Percentiles rank a stretch among this genome's conserved stretches.
Conservation (phyloP, 2,888 invertebrate species). For the Beris morrisii region DNA sequence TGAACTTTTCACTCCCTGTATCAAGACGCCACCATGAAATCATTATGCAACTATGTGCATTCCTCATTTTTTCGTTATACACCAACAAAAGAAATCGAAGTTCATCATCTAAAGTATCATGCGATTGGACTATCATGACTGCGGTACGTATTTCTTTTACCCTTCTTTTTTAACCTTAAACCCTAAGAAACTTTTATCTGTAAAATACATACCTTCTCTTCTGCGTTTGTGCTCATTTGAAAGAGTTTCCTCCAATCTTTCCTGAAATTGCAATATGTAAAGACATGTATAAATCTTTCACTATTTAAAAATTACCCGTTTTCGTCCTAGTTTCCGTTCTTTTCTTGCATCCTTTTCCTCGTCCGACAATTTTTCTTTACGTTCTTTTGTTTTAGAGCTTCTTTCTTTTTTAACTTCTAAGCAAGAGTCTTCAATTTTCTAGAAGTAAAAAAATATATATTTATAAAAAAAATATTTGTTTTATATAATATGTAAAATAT, state of each 20-base stretch:
- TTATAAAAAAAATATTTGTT: not conserved
- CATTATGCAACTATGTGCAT: too few species aligned
- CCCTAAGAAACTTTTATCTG: not conserved
- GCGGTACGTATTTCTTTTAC: too few species aligned
- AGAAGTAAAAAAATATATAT: slow-evolving; percentile 10
- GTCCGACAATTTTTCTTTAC: slow-evolving; percentile 68
- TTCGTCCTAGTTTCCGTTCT: slow-evolving; percentile 78
- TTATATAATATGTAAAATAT: not conserved
- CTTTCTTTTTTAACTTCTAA: slow-evolving; percentile 58
- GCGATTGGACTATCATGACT: too few species aligned
- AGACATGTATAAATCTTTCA: too few species aligned
- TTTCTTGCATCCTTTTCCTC: slow-evolving; percentile 79
- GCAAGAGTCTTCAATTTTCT: slow-evolving; percentile 33
- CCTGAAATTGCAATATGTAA: slow-evolving; percentile 56
- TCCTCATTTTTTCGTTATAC: too few species aligned
- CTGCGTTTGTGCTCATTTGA: slow-evolving; percentile 74
- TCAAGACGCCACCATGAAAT: too few species aligned
- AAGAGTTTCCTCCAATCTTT: slow-evolving; percentile 71
- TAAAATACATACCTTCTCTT: slow-evolving; percentile 66
- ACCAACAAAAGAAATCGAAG: too few species aligned
- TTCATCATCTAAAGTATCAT: too few species aligned
- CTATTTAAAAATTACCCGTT: slow-evolving; percentile 63
- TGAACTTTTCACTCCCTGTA: too few species aligned
- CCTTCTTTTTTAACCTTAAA: too few species aligned
- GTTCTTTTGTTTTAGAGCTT: slow-evolving; percentile 59